Percentiles rank a stretch among this genome's conserved stretches.
These are phyloP conservation scores for Rattus rattus DNA, from an alignment of 2,113 vertebrate species.

Conservation along the genomic window DNA sequence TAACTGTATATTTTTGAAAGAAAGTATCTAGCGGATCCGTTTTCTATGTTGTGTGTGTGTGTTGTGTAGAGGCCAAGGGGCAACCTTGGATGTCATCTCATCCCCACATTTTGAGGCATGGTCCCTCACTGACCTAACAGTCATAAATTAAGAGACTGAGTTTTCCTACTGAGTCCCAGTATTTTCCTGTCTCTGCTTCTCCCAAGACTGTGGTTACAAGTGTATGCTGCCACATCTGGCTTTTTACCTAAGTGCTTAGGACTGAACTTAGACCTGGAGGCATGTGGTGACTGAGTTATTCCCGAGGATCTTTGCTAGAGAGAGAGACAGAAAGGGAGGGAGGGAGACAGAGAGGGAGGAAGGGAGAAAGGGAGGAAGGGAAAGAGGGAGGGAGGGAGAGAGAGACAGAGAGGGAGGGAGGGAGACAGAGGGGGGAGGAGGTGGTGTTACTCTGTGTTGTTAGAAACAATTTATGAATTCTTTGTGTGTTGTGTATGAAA, in stretches of 20 bases:
- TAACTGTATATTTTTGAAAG: conserved; percentile 36
- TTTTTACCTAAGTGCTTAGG: too few species aligned
- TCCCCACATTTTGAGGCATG: neutral
- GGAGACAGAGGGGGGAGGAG: neutral
- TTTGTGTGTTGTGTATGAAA: neutral
- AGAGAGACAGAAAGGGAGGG: neutral
- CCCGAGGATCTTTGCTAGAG: neutral
- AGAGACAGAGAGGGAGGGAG: neutral
- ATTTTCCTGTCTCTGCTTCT: neutral
- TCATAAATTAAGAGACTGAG: neutral
- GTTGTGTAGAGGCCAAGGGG: neutral
- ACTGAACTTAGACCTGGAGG: too few species aligned
- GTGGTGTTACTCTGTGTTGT: neutral
- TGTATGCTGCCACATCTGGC: neutral
- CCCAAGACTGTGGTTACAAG: neutral
- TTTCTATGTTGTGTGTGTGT: neutral
- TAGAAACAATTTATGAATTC: neutral
- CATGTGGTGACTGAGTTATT: neutral
- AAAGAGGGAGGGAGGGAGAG: neutral
- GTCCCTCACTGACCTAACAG: neutral
- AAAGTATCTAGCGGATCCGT: conserved; percentile 32
- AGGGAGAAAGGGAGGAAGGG: neutral
- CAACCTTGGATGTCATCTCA: neutral
- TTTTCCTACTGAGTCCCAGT: neutral
- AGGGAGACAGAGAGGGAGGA: neutral